phyloP scores from a whole-genome alignment of 2,113 vertebrate species.

The Zingel zingel region DNA sequence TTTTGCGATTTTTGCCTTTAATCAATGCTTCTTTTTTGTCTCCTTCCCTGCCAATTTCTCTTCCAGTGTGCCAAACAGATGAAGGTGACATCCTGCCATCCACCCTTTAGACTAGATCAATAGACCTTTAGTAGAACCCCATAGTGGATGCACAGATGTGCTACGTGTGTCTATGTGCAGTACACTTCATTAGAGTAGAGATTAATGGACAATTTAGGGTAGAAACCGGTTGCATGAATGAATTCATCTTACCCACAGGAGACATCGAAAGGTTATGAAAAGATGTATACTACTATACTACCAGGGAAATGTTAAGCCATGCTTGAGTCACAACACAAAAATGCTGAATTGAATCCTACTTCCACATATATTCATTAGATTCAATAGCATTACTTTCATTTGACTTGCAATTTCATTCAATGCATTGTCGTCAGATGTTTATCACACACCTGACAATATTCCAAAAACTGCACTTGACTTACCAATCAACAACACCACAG shows the following conservation, averaged over 20 bases:
- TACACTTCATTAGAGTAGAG: conserved; percentile 43
- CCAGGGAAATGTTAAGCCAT: background rate
- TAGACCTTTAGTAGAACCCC: conserved; percentile 53
- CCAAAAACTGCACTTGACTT: background rate
- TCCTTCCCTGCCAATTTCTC: conserved; percentile 61
- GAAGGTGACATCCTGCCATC: conserved; percentile 76
- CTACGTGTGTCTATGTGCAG: conserved; percentile 34
- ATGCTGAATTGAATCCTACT: conserved; percentile 1
- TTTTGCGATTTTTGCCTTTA: conserved; percentile 34
- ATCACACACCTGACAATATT: background rate
- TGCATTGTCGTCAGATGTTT: background rate
- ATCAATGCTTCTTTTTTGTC: conserved; percentile 57
- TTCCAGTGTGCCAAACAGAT: conserved; percentile 72
- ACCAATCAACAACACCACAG: background rate
- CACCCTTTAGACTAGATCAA: conserved; percentile 61
- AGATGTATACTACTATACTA: background rate
- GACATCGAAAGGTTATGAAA: background rate
- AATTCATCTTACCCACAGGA: conserved; percentile 59
- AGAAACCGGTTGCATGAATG: conserved; percentile 35
- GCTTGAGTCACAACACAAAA: background rate
- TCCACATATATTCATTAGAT: background rate
- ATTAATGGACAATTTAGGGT: conserved; percentile 34
- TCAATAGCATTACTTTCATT: background rate
- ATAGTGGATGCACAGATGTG: conserved; percentile 39
- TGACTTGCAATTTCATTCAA: background rate